Evolutionary conservation across 2,113 vertebrate species (phyloP).

Genomic region (Hirundichthys speculiger): DNA sequence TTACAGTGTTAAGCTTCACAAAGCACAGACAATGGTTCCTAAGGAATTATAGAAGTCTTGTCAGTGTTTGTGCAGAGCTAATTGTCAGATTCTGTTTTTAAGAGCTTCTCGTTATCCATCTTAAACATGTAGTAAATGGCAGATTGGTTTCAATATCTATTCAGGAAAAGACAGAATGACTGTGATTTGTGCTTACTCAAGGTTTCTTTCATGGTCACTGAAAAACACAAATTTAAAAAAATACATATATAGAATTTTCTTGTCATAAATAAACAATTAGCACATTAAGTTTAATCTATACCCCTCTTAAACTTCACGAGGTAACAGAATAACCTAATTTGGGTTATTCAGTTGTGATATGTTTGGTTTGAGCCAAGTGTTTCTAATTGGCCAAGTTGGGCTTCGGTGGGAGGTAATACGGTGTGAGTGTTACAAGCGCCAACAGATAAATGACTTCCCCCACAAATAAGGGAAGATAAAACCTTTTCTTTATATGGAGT

Average conservation of each 20-base stretch:
- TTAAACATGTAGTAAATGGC: too few relatives aligned
- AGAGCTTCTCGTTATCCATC: too few relatives aligned
- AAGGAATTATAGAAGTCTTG: not conserved
- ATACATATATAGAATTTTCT: too few relatives aligned
- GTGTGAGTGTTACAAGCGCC: not conserved
- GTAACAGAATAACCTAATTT: not conserved
- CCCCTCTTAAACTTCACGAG: not conserved
- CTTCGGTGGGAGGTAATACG: not conserved
- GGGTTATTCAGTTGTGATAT: not conserved
- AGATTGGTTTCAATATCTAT: too few relatives aligned
- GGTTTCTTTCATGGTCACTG: too few relatives aligned
- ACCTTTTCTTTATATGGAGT: not conserved
- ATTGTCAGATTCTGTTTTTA: too few relatives aligned
- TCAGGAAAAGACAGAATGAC: too few relatives aligned
- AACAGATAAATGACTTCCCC: not conserved
- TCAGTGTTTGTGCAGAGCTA: not conserved
- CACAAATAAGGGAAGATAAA: not conserved
- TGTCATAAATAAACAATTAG: not conserved
- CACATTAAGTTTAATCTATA: not conserved
- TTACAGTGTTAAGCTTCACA: too few relatives aligned
- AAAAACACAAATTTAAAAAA: not conserved
- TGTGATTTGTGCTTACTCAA: too few relatives aligned
- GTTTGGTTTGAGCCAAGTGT: not conserved
- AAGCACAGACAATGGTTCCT: too few relatives aligned
- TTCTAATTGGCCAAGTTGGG: not conserved